Conservation (phyloP, 2,888 invertebrate species). For the Alitta virens region DNA sequence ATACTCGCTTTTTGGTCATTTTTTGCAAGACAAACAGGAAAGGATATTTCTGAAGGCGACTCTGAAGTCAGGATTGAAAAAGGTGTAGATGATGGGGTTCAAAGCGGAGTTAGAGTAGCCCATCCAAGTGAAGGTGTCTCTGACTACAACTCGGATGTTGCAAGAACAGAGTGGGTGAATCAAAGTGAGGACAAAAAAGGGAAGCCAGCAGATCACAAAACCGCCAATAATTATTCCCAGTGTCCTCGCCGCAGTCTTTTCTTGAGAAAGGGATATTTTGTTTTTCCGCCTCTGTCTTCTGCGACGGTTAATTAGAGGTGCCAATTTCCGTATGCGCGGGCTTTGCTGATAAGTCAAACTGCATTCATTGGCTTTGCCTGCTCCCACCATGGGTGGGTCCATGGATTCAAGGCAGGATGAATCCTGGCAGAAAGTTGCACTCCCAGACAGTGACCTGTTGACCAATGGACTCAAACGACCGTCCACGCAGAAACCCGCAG, state of each 20-base stretch:
- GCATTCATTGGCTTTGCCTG: background rate
- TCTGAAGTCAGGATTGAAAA: slow-evolving; percentile 89
- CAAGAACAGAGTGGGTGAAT: slow-evolving; percentile 56
- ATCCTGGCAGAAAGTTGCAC: no score
- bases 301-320: background rate
- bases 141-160: slow-evolving; percentile 29
- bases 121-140: slow-evolving; percentile 45
- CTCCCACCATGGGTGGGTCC: background rate
- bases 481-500: background rate
- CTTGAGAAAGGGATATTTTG: slow-evolving; percentile 37
- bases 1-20: slow-evolving; percentile 62
- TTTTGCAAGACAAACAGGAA: background rate
- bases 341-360: background rate
- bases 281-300: background rate
- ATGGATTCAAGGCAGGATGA: no score
- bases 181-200: slow-evolving; percentile 87
- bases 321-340: background rate
- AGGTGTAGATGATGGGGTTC: slow-evolving; percentile 94
- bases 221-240: slow-evolving; percentile 93
- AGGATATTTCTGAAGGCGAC: slow-evolving; percentile 70
- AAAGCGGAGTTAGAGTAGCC: slow-evolving; percentile 92
- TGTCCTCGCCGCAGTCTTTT: slow-evolving; percentile 75
- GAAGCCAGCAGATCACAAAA: slow-evolving; percentile 89
- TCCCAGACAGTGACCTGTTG: no score
- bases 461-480: background rate